A percentile compares a stretch with the other conserved stretches of the same genome.
These are phyloP conservation scores for Dasypolia templi DNA, from an alignment of 2,888 invertebrate species.

Conservation along the genomic window DNA sequence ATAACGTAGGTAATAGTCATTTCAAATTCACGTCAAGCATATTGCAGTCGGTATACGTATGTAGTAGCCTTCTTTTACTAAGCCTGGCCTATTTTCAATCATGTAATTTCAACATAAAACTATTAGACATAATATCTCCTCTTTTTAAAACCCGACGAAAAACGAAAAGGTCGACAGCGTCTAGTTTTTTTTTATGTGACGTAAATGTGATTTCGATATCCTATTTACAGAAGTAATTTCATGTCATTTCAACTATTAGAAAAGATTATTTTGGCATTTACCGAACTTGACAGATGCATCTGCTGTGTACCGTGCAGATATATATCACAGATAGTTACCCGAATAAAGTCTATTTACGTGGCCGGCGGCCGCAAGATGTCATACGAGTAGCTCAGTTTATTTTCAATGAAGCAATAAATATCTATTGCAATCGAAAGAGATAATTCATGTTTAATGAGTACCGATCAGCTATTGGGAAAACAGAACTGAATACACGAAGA, in stretches of 20 bases:
- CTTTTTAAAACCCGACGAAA: too few relatives aligned
- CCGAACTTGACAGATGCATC: constrained; percentile 1
- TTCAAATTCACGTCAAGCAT: not conserved
- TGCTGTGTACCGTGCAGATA: constrained; percentile 14
- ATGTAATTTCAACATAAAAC: too few relatives aligned
- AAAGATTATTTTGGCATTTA: not conserved
- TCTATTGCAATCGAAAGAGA: constrained; percentile 40
- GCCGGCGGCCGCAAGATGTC: constrained; percentile 33
- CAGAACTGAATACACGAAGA: not conserved
- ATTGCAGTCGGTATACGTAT: not conserved
- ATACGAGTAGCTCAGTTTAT: constrained; percentile 32
- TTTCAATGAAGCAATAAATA: constrained; percentile 58
- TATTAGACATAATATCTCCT: too few relatives aligned
- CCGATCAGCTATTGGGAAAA: constrained; percentile 9
- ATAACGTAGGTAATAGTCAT: too few relatives aligned
- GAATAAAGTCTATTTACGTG: constrained; percentile 53
- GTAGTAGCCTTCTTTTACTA: too few relatives aligned
- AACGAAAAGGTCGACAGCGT: too few relatives aligned
- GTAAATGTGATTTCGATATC: too few relatives aligned
- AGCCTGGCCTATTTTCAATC: too few relatives aligned
- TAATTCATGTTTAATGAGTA: constrained; percentile 43
- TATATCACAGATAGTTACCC: constrained; percentile 26
- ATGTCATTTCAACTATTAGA: too few relatives aligned
- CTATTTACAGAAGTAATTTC: too few relatives aligned
- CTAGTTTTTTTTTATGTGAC: too few relatives aligned